phyloP scores from a whole-genome alignment of 2,888 invertebrate genomes.

The Eilema sororculum region DNA sequence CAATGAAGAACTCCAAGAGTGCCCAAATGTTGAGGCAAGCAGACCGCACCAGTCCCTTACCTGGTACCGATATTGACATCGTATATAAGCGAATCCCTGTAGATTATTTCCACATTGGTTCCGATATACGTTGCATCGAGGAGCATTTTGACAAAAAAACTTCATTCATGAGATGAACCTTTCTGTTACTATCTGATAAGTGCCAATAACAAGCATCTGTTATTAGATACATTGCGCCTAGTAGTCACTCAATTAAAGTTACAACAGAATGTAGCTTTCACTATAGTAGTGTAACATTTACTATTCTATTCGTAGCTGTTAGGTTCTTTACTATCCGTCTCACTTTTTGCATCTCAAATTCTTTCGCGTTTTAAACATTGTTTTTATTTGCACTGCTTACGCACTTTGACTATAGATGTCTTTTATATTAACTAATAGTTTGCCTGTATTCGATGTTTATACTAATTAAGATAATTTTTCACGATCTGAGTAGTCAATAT shows the following conservation, averaged over 20 bases:
- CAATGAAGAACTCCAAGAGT: constrained; percentile 90
- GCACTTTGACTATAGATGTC: constrained; percentile 67
- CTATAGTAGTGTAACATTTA: constrained; percentile 49
- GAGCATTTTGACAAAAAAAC: constrained; percentile 66
- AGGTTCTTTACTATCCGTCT: constrained; percentile 47
- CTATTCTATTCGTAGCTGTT: constrained; percentile 48
- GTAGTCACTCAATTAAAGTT: constrained; percentile 38
- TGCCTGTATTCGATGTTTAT: constrained; percentile 58
- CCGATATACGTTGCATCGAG: constrained; percentile 65
- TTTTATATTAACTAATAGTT: constrained; percentile 55
- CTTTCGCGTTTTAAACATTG: constrained; percentile 43
- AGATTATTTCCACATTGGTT: constrained; percentile 71
- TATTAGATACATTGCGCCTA: constrained; percentile 53
- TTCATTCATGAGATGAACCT: constrained; percentile 66
- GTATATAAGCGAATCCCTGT: constrained; percentile 78
- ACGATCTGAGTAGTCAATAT: constrained; percentile 21
- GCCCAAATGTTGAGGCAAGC: constrained; percentile 89
- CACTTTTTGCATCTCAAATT: constrained; percentile 46
- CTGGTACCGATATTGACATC: constrained; percentile 83
- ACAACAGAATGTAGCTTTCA: constrained; percentile 52
- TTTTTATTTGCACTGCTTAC: constrained; percentile 79
- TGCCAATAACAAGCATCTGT: constrained; percentile 74
- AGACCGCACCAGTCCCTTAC: constrained; percentile 88
- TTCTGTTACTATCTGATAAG: constrained; percentile 65
- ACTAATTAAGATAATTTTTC: constrained; percentile 33